A percentile compares a stretch with the other conserved stretches of the same genome.
Conservation (phyloP, 2,113 vertebrate genomes). For the Nyctibius bracteatus region DNA sequence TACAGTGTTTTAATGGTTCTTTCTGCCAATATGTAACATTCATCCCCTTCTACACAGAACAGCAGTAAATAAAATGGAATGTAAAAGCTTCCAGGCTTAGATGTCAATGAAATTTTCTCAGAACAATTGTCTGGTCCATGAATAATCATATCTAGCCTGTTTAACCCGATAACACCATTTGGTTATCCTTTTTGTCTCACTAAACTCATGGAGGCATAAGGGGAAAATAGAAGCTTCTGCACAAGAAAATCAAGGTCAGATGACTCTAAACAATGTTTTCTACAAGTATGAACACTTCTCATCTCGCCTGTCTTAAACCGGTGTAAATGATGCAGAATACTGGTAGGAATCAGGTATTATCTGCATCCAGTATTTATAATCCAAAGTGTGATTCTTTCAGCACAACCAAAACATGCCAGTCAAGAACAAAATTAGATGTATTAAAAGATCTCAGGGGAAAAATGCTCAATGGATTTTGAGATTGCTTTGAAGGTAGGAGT, state of each 20-base stretch:
- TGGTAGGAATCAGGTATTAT: background rate
- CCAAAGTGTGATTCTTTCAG: background rate
- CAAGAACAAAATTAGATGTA: background rate
- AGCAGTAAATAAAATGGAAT: background rate
- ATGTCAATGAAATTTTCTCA: background rate
- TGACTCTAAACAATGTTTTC: background rate
- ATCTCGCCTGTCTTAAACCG: background rate
- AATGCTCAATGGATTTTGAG: background rate
- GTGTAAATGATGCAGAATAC: background rate
- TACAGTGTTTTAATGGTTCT: background rate
- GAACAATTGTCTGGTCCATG: background rate
- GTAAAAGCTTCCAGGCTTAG: background rate
- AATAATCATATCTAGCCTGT: background rate
- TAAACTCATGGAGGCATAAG: background rate
- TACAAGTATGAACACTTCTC: background rate
- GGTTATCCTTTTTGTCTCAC: background rate
- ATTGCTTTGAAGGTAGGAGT: background rate
- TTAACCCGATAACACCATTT: conserved; percentile 5
- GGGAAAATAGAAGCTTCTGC: background rate
- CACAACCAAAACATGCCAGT: background rate
- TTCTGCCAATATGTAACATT: background rate
- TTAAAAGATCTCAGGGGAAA: background rate
- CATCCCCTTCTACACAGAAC: background rate
- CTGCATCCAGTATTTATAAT: background rate
- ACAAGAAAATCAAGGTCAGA: background rate